Evolutionary conservation across 2,888 invertebrate genomes (phyloP), one percentile per base, ranked within the genome.

Genomic region (Agriopis aurantiaria): DNA sequence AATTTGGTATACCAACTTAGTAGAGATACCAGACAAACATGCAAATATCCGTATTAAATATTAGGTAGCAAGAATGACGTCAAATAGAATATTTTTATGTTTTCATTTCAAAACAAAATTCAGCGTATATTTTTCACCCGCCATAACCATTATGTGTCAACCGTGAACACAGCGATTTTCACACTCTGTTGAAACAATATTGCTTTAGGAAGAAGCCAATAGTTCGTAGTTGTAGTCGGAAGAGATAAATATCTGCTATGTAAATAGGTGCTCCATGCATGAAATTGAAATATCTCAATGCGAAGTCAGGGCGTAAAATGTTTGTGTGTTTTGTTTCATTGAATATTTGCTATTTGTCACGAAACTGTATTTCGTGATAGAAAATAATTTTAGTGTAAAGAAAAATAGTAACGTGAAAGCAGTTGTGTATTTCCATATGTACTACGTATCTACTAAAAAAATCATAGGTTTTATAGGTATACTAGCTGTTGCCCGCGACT

Each of bases 201-300:
- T 55, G 58, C 62, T 66, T 70, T 43, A 66, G 70, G 70, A 71
- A 71, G 70, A 40, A 63, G 49, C 63, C 59, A 67, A 71, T 71
- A 64, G 59, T 55, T 67, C 17, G 23, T 46, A 51, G 48, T 63
- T 58, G 53, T 65, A 59, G 53, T 52, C 67, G 73, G 59, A 68
- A 70, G 59, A 59, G 58, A 69, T 57, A 65, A 65, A 70, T 70
- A 69, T 48, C 62, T 64, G 55, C 69, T 70, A 68, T 73, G 70
- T 68, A 70, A 73, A 73, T 65, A 65, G 45, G 56, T 60, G 41
- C 57, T 23, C 11, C 65, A 61, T 45, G 58, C 68, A 43, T 49
- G 43, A 64, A 64, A 69, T 55, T 60, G 48, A 57, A 63, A 55
- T 59, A 53, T 64, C 40, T 41, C 43, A 9, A 23, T 52, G 45